Conservation (phyloP, 2,888 invertebrate genomes). For the Chromoteleia sp. region DNA sequence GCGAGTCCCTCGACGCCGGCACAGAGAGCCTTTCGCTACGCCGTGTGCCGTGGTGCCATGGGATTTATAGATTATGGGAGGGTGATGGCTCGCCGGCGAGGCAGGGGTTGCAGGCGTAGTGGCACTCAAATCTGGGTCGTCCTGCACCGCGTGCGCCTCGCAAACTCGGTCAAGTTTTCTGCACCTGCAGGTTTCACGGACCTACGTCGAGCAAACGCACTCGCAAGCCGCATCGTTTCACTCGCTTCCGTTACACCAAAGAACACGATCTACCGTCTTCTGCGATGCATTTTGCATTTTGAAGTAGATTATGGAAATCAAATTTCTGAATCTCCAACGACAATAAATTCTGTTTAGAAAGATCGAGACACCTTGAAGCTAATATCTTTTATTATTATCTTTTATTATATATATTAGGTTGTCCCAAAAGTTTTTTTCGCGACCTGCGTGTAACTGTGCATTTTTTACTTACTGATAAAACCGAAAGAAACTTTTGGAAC, state of each 20-base stretch:
- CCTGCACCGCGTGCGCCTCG: slow-evolving; percentile 81
- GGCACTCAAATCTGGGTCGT: slow-evolving; percentile 79
- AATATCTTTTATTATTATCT: too few species aligned
- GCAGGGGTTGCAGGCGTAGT: slow-evolving; percentile 69
- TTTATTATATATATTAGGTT: too few species aligned
- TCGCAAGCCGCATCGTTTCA: slow-evolving; percentile 33
- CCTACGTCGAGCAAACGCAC: slow-evolving; percentile 61
- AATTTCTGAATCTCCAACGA: too few species aligned
- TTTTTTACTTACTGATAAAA: too few species aligned
- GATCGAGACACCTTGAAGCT: too few species aligned
- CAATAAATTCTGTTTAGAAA: too few species aligned
- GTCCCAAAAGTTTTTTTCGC: too few species aligned
- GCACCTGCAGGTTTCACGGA: slow-evolving; percentile 81
- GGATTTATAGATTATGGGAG: slow-evolving; percentile 56
- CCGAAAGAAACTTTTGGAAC: too few species aligned
- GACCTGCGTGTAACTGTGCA: too few species aligned
- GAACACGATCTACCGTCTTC: background rate
- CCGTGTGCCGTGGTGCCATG: slow-evolving; percentile 35
- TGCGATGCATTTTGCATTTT: background rate
- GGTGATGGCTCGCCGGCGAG: slow-evolving; percentile 31
- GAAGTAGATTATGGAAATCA: too few species aligned
- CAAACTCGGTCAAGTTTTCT: slow-evolving; percentile 84
- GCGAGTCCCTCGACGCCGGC: background rate
- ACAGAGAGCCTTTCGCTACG: background rate
- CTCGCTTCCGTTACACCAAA: slow-evolving; percentile 11